These are phyloP conservation scores for Oostethus manadensis DNA, from an alignment of 2,113 vertebrate species.

Conservation along the genomic window DNA sequence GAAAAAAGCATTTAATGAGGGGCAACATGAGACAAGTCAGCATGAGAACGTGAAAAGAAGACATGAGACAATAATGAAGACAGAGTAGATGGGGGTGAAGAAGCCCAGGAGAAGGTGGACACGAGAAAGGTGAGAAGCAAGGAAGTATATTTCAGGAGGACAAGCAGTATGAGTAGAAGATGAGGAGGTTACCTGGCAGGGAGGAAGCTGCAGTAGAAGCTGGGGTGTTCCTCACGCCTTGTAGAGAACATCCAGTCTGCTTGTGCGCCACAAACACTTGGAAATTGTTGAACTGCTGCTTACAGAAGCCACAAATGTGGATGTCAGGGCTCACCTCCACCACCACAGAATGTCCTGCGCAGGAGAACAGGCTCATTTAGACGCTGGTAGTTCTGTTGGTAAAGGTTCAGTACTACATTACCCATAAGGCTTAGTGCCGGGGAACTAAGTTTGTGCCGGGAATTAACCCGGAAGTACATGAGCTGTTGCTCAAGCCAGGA, in stretches of 20 bases:
- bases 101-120: no score
- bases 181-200: slow-evolving; percentile 72
- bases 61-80: no score
- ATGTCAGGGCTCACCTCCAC: slow-evolving; percentile 90
- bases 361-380: slow-evolving; percentile 4
- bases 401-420: no score
- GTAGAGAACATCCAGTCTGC: slow-evolving; percentile 84
- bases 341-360: slow-evolving; percentile 77
- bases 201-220: slow-evolving; percentile 59
- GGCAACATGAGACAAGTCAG: no score
- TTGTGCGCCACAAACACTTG: slow-evolving; percentile 91
- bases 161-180: not conserved
- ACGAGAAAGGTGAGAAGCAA: not conserved
- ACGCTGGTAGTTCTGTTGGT: no score
- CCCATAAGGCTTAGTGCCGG: no score
- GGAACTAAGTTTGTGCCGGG: no score
- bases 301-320: slow-evolving; percentile 96
- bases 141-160: not conserved
- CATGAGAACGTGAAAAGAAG: no score
- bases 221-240: slow-evolving; percentile 44
- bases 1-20: no score
- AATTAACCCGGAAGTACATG: no score
- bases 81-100: no score
- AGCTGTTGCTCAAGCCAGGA: no score
- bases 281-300: slow-evolving; percentile 91